Conservation (phyloP, 2,888 invertebrate genomes). For the Sphaeridia pumilis region DNA sequence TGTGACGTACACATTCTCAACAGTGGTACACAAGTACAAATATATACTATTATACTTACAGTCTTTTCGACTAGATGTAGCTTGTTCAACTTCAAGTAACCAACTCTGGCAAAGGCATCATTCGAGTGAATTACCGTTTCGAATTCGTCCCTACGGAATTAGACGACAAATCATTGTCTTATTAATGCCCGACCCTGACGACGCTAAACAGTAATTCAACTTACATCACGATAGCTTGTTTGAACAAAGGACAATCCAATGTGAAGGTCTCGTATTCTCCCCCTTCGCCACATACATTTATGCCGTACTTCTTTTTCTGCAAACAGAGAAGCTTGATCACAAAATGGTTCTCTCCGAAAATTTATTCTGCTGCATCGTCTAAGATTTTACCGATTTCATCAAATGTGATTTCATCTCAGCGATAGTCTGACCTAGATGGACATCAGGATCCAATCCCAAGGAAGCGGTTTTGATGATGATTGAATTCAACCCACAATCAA, state of each 20-base stretch:
- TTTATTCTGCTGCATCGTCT: no score
- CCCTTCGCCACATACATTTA: constrained; percentile 96
- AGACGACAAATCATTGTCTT: constrained; percentile 3
- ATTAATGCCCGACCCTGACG: neutral
- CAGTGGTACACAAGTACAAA: no score
- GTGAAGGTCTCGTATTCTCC: constrained; percentile 99
- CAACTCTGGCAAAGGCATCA: constrained; percentile 88
- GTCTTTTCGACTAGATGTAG: constrained; percentile 61
- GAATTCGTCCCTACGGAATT: constrained; percentile 63
- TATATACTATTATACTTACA: no score
- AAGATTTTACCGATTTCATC: constrained; percentile 56
- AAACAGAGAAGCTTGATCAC: no score
- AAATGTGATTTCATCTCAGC: constrained; percentile 78
- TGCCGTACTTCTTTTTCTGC: constrained; percentile 76
- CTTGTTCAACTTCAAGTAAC: constrained; percentile 77
- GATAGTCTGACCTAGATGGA: constrained; percentile 77
- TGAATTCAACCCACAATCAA: constrained; percentile 79
- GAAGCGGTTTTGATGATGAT: constrained; percentile 96
- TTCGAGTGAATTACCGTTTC: constrained; percentile 80
- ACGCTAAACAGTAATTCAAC: no score
- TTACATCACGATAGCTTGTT: constrained; percentile 78
- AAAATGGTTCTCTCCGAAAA: neutral
- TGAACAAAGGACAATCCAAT: constrained; percentile 90
- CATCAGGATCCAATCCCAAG: constrained; percentile 70
- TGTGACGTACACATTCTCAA: no score